Percentiles rank a stretch among this genome's conserved stretches.
Conservation (phyloP, 2,797 vertebrate genomes). For the Sparidentex hasta region DNA sequence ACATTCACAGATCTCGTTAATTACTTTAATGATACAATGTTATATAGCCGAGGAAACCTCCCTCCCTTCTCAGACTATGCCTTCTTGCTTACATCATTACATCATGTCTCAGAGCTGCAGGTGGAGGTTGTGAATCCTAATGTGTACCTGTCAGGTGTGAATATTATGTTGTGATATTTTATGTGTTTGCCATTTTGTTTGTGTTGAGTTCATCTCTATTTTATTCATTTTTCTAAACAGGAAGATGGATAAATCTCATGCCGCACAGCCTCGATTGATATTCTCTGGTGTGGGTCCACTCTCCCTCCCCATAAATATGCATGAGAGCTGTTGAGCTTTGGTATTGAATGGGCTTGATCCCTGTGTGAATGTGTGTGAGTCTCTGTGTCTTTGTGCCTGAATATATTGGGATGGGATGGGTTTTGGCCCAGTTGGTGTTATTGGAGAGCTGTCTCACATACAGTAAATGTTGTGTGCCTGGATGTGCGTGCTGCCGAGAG, state of each 20-base stretch:
- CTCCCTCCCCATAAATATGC: slow-evolving; percentile 75
- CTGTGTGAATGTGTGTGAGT: slow-evolving; percentile 26
- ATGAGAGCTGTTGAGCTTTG: slow-evolving; percentile 69
- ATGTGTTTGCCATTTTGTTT: slow-evolving; percentile 5
- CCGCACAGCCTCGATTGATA: slow-evolving; percentile 66
- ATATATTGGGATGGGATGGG: slow-evolving; percentile 15
- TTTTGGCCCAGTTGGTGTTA: slow-evolving; percentile 22
- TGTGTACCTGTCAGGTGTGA: neutral
- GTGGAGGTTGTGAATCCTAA: neutral
- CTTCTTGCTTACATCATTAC: neutral
- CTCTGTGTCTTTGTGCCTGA: slow-evolving; percentile 28
- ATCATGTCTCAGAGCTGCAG: neutral
- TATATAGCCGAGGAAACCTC: neutral
- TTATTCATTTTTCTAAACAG: slow-evolving; percentile 49
- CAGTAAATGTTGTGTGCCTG: slow-evolving; percentile 10
- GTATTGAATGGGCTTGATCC: slow-evolving; percentile 59
- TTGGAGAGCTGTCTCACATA: slow-evolving; percentile 23
- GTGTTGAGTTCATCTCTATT: slow-evolving; percentile 36
- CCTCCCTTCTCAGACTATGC: neutral
- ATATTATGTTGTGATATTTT: neutral
- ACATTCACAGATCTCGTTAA: neutral
- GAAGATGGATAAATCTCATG: slow-evolving; percentile 46
- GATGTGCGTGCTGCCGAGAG: slow-evolving; percentile 17
- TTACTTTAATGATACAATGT: neutral
- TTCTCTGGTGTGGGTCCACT: slow-evolving; percentile 65